phyloP scores from a whole-genome alignment of 2,888 invertebrate genomes.

The Cyclophora punctaria region DNA sequence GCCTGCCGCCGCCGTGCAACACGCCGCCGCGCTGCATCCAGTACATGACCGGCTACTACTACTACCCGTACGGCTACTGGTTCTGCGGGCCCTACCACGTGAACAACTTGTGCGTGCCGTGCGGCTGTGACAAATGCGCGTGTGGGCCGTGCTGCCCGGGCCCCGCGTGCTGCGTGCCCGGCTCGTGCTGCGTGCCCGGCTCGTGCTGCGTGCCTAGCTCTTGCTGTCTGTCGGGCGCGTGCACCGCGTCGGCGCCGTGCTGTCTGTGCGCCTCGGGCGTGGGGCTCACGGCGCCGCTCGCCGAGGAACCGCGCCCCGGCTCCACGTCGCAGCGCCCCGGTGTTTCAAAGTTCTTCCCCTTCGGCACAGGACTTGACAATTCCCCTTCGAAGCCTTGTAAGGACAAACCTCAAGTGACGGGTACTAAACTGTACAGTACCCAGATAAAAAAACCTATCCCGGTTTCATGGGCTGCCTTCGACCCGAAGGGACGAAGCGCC shows the following conservation, averaged over 20 bases:
- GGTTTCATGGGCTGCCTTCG: neutral
- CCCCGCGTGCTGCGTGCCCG: conserved; percentile 11
- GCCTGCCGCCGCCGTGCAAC: conserved; percentile 52
- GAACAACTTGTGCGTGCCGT: conserved; percentile 35
- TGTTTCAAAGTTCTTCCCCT: conserved; percentile 35
- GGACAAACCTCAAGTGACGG: conserved; percentile 4
- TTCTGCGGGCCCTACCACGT: conserved; percentile 61
- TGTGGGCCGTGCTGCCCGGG: conserved; percentile 17
- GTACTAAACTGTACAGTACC: conserved; percentile 17
- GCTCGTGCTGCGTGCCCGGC: conserved; percentile 17
- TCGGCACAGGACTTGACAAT: conserved; percentile 10
- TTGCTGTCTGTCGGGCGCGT: conserved; percentile 41
- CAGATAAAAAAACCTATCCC: conserved; percentile 3
- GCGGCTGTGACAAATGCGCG: conserved; percentile 17
- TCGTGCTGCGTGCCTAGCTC: neutral
- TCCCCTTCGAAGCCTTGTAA: conserved; percentile 8
- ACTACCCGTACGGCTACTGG: conserved; percentile 60
- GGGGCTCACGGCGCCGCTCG: conserved; percentile 12
- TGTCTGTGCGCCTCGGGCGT: conserved; percentile 3
- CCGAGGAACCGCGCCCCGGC: neutral
- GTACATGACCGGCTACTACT: conserved; percentile 59
- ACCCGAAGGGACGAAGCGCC: neutral
- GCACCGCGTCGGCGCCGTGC: conserved; percentile 20
- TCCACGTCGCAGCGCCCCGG: conserved; percentile 10
- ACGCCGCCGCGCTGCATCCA: conserved; percentile 47